These are phyloP conservation scores for Blastobasis lacticolella DNA, from an alignment of 2,888 invertebrate genomes.

Conservation along the genomic window DNA sequence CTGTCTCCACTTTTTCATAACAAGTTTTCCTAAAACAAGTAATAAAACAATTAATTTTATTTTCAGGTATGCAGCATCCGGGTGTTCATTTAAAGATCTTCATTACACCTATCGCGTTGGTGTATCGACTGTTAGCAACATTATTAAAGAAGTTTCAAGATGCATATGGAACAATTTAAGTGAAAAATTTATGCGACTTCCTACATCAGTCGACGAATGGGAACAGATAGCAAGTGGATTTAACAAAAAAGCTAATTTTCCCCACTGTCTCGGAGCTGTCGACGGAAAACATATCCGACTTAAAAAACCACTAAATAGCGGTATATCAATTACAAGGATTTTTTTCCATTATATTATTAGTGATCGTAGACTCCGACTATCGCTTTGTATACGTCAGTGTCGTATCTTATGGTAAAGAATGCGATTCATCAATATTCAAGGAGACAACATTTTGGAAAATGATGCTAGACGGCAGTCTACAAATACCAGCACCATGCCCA, in stretches of 20 bases:
- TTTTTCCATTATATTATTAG: constrained; percentile 19
- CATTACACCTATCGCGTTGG: too few species aligned
- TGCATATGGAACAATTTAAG: too few species aligned
- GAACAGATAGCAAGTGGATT: constrained; percentile 9
- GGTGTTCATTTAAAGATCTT: too few species aligned
- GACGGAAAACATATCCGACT: constrained; percentile 19
- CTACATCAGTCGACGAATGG: too few species aligned
- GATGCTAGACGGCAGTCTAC: background rate
- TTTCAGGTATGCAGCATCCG: too few species aligned
- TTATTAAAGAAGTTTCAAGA: too few species aligned
- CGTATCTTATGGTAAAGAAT: constrained; percentile 16
- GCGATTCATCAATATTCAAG: constrained; percentile 14
- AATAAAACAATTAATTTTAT: too few species aligned
- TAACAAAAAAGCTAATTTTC: constrained; percentile 12
- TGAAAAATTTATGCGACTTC: too few species aligned
- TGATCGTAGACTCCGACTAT: constrained; percentile 13
- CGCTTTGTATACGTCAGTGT: constrained; percentile 15
- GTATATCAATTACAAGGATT: too few species aligned
- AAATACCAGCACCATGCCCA: background rate
- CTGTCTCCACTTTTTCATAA: too few species aligned
- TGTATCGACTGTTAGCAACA: too few species aligned
- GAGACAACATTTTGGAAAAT: background rate
- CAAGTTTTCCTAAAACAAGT: too few species aligned
- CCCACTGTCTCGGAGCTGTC: constrained; percentile 14
- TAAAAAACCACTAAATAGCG: constrained; percentile 9